phyloP scores from a whole-genome alignment of 2,797 vertebrate species.

The Peromyscus aztecus region DNA sequence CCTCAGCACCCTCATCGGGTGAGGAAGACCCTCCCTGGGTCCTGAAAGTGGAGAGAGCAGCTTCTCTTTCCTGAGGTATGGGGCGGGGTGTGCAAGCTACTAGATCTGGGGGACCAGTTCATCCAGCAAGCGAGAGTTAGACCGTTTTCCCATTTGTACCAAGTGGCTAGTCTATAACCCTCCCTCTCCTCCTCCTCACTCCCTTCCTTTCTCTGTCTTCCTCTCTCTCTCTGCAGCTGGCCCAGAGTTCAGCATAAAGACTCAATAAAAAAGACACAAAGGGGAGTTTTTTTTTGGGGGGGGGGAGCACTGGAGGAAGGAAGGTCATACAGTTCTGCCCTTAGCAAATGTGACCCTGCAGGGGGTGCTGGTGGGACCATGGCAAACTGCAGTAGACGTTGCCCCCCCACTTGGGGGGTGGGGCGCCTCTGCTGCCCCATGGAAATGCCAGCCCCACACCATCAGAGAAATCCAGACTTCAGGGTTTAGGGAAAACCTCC shows the following conservation, averaged over 20 bases:
- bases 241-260: not conserved
- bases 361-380: rapidly evolving
- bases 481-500: not conserved
- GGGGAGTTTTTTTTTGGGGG: too few relatives aligned
- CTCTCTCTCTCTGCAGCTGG: too few relatives aligned
- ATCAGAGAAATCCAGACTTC: not conserved
- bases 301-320: not conserved
- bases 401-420: rapidly evolving
- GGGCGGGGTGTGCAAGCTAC: not conserved
- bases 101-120: not conserved
- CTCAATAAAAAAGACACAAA: not conserved
- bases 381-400: not conserved
- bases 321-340: not conserved
- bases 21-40: not conserved
- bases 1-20: not conserved
- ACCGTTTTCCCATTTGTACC: not conserved
- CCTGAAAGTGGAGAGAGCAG: too few relatives aligned
- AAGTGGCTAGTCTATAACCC: not conserved
- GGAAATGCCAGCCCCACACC: not conserved
- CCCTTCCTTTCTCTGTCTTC: not conserved
- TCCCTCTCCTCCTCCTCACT: not conserved
- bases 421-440: too few relatives aligned
- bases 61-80: constrained; percentile 11
- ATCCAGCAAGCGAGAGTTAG: not conserved
- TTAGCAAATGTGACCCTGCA: not conserved